Base-by-base conservation (phyloP, 1,140 invertebrate species). In the Bombus polaris region DNA sequence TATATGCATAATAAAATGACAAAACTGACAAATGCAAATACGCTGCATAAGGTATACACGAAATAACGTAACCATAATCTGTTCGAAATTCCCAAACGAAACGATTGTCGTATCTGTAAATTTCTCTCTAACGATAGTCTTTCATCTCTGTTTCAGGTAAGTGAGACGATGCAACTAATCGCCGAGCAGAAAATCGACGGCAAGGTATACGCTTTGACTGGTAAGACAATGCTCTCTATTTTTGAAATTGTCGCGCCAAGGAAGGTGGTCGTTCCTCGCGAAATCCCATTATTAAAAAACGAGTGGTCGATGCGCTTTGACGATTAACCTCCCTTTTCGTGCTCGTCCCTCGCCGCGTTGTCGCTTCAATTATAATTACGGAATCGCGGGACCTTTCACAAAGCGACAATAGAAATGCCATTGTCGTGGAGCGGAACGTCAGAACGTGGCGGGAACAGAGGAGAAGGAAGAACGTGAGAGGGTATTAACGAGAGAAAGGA, bases 401-500 rank as follows among this genome's bases (percentile, higher is more conserved):
- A 86, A 86, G 79, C 79, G 71, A 86, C 72, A 86, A 86, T 86
- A 75, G 79, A 53, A 74, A 82, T 22, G 32, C 47, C 72, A 82
- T 86, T 76, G 79, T 66, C 77, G 37, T 32, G 47, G 32, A 42
- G n/a, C 28, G 22, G 62, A 37, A 77, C 70, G 59, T 53, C 18
- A 32, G 15, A 10, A 13, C n/a, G 37, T 12, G 79, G 5, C 28
- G 0, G 37, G 47, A 12, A 37, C 9, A n/a, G 66, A 35, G 65
- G 25, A 25, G 42, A 18, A 39, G 32, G 15, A n/a, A 6, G 25
- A n/a, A 18, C 32, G 32, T 0, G 12, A 53, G 70, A 75, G 13
- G 37, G 28, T 25, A 65, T 37, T 74, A 66, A 83, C 66, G 59
- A 66, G 28, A 65, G 57, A 74, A 53, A 73, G 22, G 32, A 72